These are phyloP conservation scores for Mythimna loreyi DNA, from an alignment of 2,888 invertebrate species.

Conservation along the genomic window DNA sequence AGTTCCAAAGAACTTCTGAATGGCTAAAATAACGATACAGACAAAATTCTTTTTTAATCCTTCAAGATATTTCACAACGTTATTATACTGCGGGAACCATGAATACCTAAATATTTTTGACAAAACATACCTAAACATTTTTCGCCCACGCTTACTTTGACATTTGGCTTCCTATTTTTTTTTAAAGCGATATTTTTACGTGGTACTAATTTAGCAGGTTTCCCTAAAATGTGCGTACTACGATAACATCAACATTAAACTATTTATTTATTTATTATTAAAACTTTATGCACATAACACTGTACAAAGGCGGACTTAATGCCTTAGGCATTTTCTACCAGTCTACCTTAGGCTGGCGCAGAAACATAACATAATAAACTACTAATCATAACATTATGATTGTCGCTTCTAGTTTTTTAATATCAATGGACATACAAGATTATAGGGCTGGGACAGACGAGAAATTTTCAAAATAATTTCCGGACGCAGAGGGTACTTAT, in stretches of 20 bases:
- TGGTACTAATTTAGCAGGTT: not conserved
- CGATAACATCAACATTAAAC: not conserved
- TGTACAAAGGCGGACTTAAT: too few species aligned
- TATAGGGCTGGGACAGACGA: constrained; percentile 59
- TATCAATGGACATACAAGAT: constrained; percentile 57
- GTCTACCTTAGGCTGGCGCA: too few species aligned
- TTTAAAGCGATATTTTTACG: not conserved
- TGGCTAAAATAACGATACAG: not conserved
- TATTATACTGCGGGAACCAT: not conserved
- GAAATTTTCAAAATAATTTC: constrained; percentile 72
- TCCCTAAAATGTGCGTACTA: too few species aligned
- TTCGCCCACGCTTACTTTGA: not conserved
- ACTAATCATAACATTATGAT: not conserved
- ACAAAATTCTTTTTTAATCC: not conserved
- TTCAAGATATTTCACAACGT: not conserved
- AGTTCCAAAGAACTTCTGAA: too few species aligned
- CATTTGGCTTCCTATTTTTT: not conserved
- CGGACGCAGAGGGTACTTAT: constrained; percentile 66
- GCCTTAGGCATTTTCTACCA: too few species aligned
- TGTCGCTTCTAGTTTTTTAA: constrained; percentile 54
- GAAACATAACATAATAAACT: too few species aligned
- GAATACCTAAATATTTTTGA: too few species aligned
- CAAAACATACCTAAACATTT: too few species aligned
- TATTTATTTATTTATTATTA: too few species aligned
- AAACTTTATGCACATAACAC: too few species aligned